Conservation (phyloP, 2,797 vertebrate genomes). For the Cyprinodon diabolis region DNA sequence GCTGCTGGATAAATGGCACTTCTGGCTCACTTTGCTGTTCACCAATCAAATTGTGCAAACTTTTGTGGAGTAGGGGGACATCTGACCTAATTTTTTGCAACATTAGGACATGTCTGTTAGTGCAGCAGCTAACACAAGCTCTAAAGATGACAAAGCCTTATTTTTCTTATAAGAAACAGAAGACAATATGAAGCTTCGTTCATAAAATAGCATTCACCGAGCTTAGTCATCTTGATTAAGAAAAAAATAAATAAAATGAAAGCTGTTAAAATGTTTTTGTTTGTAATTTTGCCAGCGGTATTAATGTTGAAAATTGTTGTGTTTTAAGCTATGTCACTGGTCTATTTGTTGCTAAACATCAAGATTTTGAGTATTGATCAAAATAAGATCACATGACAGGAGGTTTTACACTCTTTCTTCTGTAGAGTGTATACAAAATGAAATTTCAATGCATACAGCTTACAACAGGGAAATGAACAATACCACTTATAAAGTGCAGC, state of each 20-base stretch:
- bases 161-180: constrained; percentile 11
- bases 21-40: constrained; percentile 18
- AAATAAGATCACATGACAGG: too few species aligned
- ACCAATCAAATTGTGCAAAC: constrained; percentile 15
- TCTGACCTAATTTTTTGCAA: constrained; percentile 43
- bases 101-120: constrained; percentile 22
- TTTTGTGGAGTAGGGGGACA: constrained; percentile 35
- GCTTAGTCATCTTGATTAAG: not conserved
- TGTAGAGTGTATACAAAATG: too few species aligned
- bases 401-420: too few species aligned
- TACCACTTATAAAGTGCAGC: too few species aligned
- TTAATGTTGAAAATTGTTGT: not conserved
- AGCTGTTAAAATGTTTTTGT: not conserved
- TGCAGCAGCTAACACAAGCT: constrained; percentile 13
- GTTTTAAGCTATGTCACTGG: too few species aligned
- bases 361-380: too few species aligned
- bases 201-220: constrained; percentile 1
- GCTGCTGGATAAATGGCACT: constrained; percentile 41
- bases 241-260: not conserved
- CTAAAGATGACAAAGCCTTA: constrained; percentile 48
- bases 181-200: not conserved
- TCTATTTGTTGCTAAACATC: too few species aligned
- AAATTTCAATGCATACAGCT: too few species aligned
- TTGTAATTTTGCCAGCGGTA: not conserved
- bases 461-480: too few species aligned